These are phyloP conservation scores for Poecilus cupreus DNA, from an alignment of 2,888 invertebrate species.

Conservation along the genomic window DNA sequence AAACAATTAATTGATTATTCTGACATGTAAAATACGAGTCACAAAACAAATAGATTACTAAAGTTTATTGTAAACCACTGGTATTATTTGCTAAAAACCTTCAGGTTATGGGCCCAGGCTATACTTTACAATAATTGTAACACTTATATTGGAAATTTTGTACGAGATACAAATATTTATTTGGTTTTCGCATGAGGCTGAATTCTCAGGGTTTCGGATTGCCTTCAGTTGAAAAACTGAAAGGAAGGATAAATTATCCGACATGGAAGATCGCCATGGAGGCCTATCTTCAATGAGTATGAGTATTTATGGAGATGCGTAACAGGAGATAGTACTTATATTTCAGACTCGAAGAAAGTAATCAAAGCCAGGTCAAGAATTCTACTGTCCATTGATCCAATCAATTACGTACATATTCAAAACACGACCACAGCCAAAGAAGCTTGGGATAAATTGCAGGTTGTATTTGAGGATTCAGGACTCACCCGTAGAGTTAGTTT, in stretches of 20 bases:
- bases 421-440: constrained; percentile 62
- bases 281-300: neutral
- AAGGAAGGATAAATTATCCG: neutral
- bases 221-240: neutral
- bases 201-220: neutral
- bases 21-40: too few relatives aligned
- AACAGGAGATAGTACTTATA: neutral
- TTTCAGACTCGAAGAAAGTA: constrained; percentile 47
- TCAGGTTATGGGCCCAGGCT: too few relatives aligned
- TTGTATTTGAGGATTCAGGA: constrained; percentile 66
- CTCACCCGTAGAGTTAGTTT: constrained; percentile 65
- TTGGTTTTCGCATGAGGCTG: neutral
- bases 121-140: too few relatives aligned
- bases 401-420: constrained; percentile 65
- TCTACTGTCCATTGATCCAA: constrained; percentile 63
- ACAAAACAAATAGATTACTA: too few relatives aligned
- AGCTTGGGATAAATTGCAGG: constrained; percentile 64
- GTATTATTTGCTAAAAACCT: too few relatives aligned
- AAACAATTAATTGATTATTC: too few relatives aligned
- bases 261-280: neutral
- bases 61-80: too few relatives aligned
- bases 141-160: too few relatives aligned
- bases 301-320: neutral
- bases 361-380: constrained; percentile 63
- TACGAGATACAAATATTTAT: too few relatives aligned